Evolutionary conservation across 2,797 vertebrate species (phyloP), one percentile per base, ranked within the genome.

Genomic region (Labroides dimidiatus): DNA sequence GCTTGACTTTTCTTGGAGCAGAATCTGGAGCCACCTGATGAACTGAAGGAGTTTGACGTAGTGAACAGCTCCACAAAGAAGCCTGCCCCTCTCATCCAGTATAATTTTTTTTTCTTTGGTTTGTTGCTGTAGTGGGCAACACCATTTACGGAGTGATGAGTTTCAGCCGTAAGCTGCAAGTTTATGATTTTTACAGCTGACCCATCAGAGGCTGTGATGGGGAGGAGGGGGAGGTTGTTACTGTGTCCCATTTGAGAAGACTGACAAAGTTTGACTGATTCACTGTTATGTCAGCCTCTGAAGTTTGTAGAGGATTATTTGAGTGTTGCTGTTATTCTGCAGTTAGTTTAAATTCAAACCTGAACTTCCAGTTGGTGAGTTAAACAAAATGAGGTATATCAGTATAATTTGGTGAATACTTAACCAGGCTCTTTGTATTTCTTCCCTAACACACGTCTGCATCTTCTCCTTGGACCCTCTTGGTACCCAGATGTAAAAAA

Each of bases 381-480:
- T 16, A 33, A 51, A 20, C 30, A 33, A 8, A 33, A 33, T 7
- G 5, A 11, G 10, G 19, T 3, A 1, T 15, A 11, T 14, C 23
- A 37, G 59, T 17, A 43, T 16, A 24, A 17, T 20, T 54, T 4
- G n/a, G 24, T 16, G 10, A 19, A 36, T 7, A 13, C 17, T 50
- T 5, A 44, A 2, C 33, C 42, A 13, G 3, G 4, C 24, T 30
- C 42, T 10, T 33, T 58, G 7, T 20, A 4, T 58, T 44, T 50
- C 13, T 52, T 52, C n/a, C 1, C 42, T 17, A 5, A 10, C 20
- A 2, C 7, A 30, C 55, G 21, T 21, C 47, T 48, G 12, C 13
- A 21, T 52, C 65, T 67, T 55, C 57, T 68, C 56, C 20, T 60
- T 17, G 68, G 54, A 63, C 66, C 67, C 50, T 37, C 24, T 20